These are phyloP conservation scores for Myotis daubentonii DNA, from an alignment of 2,797 vertebrate species.

Conservation along the genomic window DNA sequence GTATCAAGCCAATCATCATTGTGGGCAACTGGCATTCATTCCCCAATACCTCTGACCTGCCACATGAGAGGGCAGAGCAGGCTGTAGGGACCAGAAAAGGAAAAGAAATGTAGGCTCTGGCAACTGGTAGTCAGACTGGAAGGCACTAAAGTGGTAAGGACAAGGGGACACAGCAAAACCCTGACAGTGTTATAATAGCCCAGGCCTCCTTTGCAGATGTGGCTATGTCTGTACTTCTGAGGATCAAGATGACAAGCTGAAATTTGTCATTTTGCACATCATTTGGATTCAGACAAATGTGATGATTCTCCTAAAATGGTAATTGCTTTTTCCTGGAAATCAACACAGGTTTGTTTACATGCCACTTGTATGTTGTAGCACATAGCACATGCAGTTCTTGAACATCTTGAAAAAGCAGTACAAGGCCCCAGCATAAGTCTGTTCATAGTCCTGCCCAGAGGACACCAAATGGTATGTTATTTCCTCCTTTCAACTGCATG, in stretches of 20 bases:
- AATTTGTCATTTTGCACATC: constrained; percentile 56
- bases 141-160: neutral
- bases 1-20: constrained; percentile 34
- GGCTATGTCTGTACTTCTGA: neutral
- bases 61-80: neutral
- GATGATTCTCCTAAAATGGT: constrained; percentile 55
- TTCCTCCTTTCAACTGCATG: constrained; percentile 65
- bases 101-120: constrained; percentile 30
- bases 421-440: constrained; percentile 62
- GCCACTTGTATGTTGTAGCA: constrained; percentile 55
- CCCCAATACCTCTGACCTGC: neutral
- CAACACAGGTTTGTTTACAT: constrained; percentile 69
- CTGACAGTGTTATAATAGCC: neutral
- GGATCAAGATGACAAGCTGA: constrained; percentile 43
- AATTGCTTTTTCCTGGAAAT: constrained; percentile 70
- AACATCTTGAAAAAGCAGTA: constrained; percentile 53
- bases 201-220: neutral
- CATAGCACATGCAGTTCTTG: constrained; percentile 58
- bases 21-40: neutral
- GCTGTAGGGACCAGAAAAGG: neutral
- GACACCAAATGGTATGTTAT: constrained; percentile 72
- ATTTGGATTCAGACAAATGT: constrained; percentile 52
- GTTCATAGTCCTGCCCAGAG: constrained; percentile 59
- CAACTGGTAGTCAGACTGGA: neutral
- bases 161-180: neutral